These are phyloP conservation scores for Synergus umbraculus DNA, from an alignment of 2,888 invertebrate genomes.

Conservation along the genomic window DNA sequence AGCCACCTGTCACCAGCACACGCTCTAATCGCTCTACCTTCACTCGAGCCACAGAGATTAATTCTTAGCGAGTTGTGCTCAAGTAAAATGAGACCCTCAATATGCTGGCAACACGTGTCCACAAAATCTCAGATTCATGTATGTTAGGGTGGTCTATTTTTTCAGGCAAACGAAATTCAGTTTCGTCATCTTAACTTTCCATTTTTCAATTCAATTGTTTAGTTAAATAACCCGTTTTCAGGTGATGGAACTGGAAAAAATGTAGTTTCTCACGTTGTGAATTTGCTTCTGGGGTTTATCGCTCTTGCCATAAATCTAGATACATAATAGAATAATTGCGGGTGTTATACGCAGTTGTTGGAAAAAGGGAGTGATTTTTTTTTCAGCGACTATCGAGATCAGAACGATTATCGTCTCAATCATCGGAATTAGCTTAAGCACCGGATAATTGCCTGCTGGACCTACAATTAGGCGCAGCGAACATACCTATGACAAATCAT, in stretches of 20 bases:
- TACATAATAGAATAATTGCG: conserved; percentile 69
- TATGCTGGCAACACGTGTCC: conserved; percentile 3
- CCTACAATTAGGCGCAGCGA: conserved; percentile 45
- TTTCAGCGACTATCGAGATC: conserved; percentile 39
- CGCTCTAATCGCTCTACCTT: conserved; percentile 45
- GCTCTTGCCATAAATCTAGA: conserved; percentile 62
- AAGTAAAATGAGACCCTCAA: conserved; percentile 23
- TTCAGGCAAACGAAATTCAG: too few relatives aligned
- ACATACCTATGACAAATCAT: conserved; percentile 51
- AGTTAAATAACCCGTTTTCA: too few relatives aligned
- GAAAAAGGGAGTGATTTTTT: conserved; percentile 43
- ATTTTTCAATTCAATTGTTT: too few relatives aligned
- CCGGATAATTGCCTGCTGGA: conserved; percentile 49
- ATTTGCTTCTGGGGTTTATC: conserved; percentile 53
- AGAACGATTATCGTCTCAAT: conserved; percentile 43
- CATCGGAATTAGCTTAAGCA: conserved; percentile 46
- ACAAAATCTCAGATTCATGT: conserved; percentile 11
- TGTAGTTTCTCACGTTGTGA: conserved; percentile 48
- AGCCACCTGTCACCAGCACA: conserved; percentile 56
- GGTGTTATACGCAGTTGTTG: conserved; percentile 46
- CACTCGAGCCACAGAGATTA: conserved; percentile 23
- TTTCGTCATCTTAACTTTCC: too few relatives aligned
- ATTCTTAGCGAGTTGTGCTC: conserved; percentile 22
- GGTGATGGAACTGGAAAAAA: conserved; percentile 42
- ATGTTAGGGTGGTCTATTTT: too few relatives aligned